phyloP scores from a whole-genome alignment of 2,797 vertebrate species.

The Bradypodion pumilum region DNA sequence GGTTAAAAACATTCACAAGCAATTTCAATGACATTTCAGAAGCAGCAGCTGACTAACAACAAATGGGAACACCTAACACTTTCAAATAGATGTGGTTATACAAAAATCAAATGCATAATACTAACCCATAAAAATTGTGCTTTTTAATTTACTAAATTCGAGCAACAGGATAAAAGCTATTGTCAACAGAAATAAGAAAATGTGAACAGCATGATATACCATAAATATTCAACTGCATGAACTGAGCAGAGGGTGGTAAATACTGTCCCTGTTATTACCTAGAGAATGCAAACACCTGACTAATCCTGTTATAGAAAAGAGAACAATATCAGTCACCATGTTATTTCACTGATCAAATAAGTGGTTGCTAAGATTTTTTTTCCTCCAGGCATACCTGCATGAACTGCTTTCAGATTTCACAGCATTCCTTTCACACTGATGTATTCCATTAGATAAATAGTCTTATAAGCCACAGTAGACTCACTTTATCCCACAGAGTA shows the following conservation, averaged over 20 bases:
- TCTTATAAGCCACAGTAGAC: constrained; percentile 2
- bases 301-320: constrained; percentile 38
- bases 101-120: constrained; percentile 42
- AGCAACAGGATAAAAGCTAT: constrained; percentile 14
- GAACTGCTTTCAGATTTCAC: constrained; percentile 5
- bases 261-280: constrained; percentile 28
- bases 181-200: constrained; percentile 21
- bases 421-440: constrained; percentile 5
- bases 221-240: constrained; percentile 51
- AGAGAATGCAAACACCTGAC: constrained; percentile 26
- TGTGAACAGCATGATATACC: constrained; percentile 11
- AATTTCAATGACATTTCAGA: constrained; percentile 52
- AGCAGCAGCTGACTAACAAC: constrained; percentile 26
- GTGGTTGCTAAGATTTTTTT: neutral
- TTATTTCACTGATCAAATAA: constrained; percentile 33
- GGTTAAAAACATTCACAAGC: constrained; percentile 36
- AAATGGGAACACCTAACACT: constrained; percentile 39
- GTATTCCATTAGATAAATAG: constrained; percentile 1
- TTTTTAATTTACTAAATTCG: constrained; percentile 38
- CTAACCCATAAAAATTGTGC: constrained; percentile 38
- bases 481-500: constrained; percentile 2
- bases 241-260: neutral
- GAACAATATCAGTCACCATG: constrained; percentile 32
- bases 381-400: neutral
- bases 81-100: constrained; percentile 43